Conservation (phyloP, 1,140 invertebrate genomes). For the Philotrypesis tridentata region DNA sequence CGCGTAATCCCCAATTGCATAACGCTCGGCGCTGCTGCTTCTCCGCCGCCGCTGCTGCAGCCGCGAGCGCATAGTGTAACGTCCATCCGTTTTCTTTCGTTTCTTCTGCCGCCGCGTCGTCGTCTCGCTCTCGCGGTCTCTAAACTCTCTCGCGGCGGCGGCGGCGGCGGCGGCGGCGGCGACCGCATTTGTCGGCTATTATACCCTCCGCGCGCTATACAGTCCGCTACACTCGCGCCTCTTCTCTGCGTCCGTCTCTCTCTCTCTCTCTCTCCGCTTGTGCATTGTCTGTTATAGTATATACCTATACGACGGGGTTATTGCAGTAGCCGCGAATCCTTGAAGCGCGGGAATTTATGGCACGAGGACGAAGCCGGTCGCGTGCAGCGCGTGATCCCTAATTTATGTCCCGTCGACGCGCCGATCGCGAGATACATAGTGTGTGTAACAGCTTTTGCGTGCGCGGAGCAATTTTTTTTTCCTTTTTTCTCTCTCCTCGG, state of each 20-base stretch:
- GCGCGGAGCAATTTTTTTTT: neutral
- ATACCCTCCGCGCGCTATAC: neutral
- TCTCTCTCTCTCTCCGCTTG: too few relatives aligned
- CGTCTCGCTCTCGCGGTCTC: neutral
- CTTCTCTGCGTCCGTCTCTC: too few relatives aligned
- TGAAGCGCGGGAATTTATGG: slow-evolving; percentile 62
- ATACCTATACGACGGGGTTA: too few relatives aligned
- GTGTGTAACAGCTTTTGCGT: neutral
- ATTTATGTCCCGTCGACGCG: slow-evolving; percentile 23
- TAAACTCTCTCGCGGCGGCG: neutral
- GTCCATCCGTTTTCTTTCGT: too few relatives aligned
- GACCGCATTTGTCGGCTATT: neutral
- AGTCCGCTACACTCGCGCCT: too few relatives aligned
- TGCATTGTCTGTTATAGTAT: too few relatives aligned
- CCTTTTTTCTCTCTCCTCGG: neutral
- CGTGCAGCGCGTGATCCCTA: slow-evolving; percentile 28
- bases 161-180: too few relatives aligned
- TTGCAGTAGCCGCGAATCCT: slow-evolving; percentile 51
- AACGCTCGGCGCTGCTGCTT: too few relatives aligned
- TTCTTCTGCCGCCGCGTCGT: too few relatives aligned
- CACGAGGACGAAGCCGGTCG: slow-evolving; percentile 57
- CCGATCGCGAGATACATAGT: neutral
- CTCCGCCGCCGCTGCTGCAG: too few relatives aligned
- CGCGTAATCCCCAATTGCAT: neutral
- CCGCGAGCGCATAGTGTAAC: too few relatives aligned